These are phyloP conservation scores for Malacoraja senta DNA, from an alignment of 2,797 vertebrate species.

Conservation along the genomic window DNA sequence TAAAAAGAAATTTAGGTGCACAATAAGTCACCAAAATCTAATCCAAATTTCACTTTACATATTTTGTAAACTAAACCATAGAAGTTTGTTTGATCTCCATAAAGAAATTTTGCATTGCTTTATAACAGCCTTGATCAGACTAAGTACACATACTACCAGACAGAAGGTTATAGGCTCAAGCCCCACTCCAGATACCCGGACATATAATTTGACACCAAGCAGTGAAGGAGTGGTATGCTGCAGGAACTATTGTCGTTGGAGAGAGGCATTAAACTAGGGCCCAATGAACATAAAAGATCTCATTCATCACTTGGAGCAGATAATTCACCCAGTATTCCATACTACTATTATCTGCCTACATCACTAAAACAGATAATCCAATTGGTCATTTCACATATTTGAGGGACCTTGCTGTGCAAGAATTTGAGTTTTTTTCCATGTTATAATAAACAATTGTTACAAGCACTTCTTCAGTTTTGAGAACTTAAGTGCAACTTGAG, in stretches of 20 bases:
- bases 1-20: not conserved
- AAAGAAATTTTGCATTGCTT: not conserved
- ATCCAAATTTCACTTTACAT: not conserved
- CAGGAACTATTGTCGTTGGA: not conserved
- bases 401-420: not conserved
- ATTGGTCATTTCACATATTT: not conserved
- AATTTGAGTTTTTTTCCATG: not conserved
- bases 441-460: not conserved
- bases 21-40: not conserved
- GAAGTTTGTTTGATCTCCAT: not conserved
- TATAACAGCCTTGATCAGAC: too few species aligned
- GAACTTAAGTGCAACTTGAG: not conserved
- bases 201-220: not conserved
- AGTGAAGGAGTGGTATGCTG: not conserved
- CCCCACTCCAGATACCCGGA: not conserved
- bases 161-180: not conserved
- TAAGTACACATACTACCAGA: not conserved
- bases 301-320: not conserved
- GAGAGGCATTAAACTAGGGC: not conserved
- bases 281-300: not conserved
- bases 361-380: not conserved
- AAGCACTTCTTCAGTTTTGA: not conserved
- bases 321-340: not conserved
- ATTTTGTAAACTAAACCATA: not conserved
- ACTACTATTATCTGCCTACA: not conserved